Percentiles rank a stretch among this genome's conserved stretches.
Evolutionary conservation across 37 sponge, comb jelly and placozoan species (phyloP).

Genomic region (Halisarca cf. caerulea): DNA sequence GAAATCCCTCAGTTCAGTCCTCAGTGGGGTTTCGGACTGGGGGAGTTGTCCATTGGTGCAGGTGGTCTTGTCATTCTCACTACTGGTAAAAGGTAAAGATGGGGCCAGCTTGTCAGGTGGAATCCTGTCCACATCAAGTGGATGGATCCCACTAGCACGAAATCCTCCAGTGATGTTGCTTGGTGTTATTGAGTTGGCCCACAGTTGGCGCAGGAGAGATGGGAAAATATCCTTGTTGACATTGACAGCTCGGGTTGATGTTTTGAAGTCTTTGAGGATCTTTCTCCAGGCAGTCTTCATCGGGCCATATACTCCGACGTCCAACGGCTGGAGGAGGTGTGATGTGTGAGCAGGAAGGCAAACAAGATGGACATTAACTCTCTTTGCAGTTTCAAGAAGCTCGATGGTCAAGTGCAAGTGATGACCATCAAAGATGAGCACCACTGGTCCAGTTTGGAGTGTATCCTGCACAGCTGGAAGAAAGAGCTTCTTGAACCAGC

Average conservation of each 20-base stretch:
- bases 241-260: not conserved
- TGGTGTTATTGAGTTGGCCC: conserved; percentile 13
- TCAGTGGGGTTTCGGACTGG: not conserved
- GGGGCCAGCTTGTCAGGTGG: not conserved
- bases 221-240: conserved; percentile 1
- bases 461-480: not conserved
- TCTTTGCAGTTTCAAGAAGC: not conserved
- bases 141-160: conserved; percentile 31
- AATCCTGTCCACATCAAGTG: not conserved
- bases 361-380: not conserved
- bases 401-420: conserved; percentile 12
- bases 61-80: not conserved
- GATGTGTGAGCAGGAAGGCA: not conserved
- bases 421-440: conserved; percentile 1
- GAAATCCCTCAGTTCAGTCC: conserved; percentile 14
- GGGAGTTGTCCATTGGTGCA: not conserved
- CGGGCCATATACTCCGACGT: conserved; percentile 1
- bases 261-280: not conserved
- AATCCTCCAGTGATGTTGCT: conserved; percentile 25
- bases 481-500: conserved; percentile 9
- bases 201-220: not conserved
- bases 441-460: conserved; percentile 1
- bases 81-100: too few species aligned
- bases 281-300: not conserved
- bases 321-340: conserved; percentile 14